These are phyloP conservation scores for Frankliniella intonsa DNA, from an alignment of 2,888 invertebrate genomes.

Conservation along the genomic window DNA sequence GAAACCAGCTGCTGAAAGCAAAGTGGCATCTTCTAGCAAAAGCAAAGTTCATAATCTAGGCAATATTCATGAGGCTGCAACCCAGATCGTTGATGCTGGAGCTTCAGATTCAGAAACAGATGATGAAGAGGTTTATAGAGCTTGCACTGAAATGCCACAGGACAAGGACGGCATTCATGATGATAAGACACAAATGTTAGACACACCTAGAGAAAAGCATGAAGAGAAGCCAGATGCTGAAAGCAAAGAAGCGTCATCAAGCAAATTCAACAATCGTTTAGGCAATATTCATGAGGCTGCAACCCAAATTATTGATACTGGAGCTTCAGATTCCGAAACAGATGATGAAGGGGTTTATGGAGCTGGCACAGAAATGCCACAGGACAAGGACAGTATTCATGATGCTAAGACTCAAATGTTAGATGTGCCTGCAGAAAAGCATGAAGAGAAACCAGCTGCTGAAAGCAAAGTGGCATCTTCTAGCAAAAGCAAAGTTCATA, in stretches of 20 bases:
- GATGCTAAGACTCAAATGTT: slow-evolving; percentile 3
- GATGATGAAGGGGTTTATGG: not conserved
- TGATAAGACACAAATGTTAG: not conserved
- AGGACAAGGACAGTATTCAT: not conserved
- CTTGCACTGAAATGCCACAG: not conserved
- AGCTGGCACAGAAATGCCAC: not conserved
- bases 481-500: not conserved
- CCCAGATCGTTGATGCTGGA: not conserved
- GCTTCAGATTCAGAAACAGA: not conserved
- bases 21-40: no score
- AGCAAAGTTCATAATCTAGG: not conserved
- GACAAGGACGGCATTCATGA: not conserved
- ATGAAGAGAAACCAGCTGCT: not conserved
- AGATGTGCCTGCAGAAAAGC: not conserved
- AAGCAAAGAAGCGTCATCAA: not conserved
- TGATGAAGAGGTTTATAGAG: not conserved
- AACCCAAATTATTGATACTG: not conserved
- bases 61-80: not conserved
- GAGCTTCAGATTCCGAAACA: not conserved
- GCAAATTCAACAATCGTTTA: no score
- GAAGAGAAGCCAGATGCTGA: not conserved
- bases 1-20: no score
- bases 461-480: not conserved
- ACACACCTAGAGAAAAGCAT: not conserved
- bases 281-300: not conserved